Conservation (phyloP, 2,888 invertebrate genomes). For the Ennomos erosarius region DNA sequence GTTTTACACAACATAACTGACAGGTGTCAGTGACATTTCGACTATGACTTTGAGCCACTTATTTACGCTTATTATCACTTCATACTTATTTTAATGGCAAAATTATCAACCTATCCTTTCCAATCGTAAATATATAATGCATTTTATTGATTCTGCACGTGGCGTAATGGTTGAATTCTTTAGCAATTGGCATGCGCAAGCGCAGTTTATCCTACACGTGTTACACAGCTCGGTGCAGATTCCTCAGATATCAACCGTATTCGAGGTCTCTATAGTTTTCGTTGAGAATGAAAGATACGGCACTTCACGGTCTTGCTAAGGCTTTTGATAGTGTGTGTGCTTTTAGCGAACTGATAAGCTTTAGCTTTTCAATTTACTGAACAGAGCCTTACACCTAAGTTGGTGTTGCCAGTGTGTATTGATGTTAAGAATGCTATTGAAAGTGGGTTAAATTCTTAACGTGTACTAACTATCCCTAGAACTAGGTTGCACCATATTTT, state of each 20-base stretch:
- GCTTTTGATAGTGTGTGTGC: slow-evolving; percentile 1
- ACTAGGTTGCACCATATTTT: too few relatives aligned
- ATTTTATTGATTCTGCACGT: too few relatives aligned
- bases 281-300: slow-evolving; percentile 1
- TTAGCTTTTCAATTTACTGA: slow-evolving; percentile 19
- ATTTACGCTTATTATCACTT: too few relatives aligned
- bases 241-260: slow-evolving; percentile 41
- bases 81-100: too few relatives aligned
- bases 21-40: too few relatives aligned
- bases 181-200: slow-evolving; percentile 29
- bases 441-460: not conserved
- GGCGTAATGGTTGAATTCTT: too few relatives aligned
- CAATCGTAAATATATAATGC: too few relatives aligned
- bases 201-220: slow-evolving; percentile 49
- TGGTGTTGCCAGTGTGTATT: slow-evolving; percentile 1
- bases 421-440: not conserved
- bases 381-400: slow-evolving; percentile 9
- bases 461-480: too few relatives aligned
- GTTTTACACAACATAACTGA: too few relatives aligned
- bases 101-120: too few relatives aligned
- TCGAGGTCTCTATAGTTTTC: slow-evolving; percentile 4
- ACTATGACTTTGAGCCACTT: too few relatives aligned
- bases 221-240: slow-evolving; percentile 41
- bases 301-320: not conserved
- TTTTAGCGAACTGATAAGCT: slow-evolving; percentile 7